Conservation (phyloP, 2,797 vertebrate species). For the Lepilemur ruficaudatus region DNA sequence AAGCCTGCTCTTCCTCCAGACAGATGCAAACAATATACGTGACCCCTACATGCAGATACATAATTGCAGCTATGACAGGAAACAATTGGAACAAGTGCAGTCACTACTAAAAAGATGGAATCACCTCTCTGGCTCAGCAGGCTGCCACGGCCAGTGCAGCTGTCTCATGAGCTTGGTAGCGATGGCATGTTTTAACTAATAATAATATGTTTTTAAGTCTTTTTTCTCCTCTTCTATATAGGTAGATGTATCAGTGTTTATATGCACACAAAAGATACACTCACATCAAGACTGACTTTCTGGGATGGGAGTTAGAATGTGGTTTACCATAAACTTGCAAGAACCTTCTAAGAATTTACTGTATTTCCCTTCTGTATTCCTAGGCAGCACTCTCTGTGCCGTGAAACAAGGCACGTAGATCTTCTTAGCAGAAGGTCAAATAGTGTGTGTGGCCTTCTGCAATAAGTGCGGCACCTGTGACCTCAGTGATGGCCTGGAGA, state of each 20-base stretch:
- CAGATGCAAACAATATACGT: fast-evolving
- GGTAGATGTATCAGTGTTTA: not conserved
- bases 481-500: not conserved
- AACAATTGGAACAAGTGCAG: not conserved
- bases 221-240: not conserved
- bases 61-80: not conserved
- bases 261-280: not conserved
- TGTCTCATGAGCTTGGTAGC: not conserved
- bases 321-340: not conserved
- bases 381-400: not conserved
- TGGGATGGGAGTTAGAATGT: not conserved
- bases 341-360: not conserved
- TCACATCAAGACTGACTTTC: not conserved
- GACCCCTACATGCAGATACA: not conserved
- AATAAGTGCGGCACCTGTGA: not conserved
- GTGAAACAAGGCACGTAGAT: not conserved
- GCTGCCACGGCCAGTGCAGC: not conserved
- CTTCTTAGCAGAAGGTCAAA: not conserved
- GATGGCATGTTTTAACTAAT: not conserved
- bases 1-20: not conserved
- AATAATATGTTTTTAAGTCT: not conserved
- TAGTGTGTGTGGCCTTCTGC: not conserved
- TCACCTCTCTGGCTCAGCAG: not conserved
- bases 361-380: not conserved
- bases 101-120: not conserved